A percentile compares a stretch with the other conserved stretches of the same genome.
Conservation (phyloP, 2,113 vertebrate species). For the Nettapus auritus region DNA sequence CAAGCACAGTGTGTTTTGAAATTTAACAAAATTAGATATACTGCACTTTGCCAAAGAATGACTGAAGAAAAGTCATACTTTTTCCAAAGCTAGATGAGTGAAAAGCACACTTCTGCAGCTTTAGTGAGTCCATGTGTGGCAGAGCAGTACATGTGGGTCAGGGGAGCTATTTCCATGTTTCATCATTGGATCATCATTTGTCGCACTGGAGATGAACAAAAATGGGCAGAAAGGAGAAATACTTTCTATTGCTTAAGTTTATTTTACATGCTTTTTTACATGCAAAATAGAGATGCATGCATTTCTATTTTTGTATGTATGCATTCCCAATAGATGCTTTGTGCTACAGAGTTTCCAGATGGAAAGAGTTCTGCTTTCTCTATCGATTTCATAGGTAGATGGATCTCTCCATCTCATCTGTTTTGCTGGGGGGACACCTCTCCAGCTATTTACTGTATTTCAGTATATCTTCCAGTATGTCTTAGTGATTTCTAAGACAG, state of each 20-base stretch:
- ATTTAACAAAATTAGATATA: slow-evolving; percentile 71
- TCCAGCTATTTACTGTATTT: not conserved
- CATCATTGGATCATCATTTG: not conserved
- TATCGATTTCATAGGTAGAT: not conserved
- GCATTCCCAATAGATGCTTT: not conserved
- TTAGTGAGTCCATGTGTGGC: not conserved
- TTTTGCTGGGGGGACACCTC: not conserved
- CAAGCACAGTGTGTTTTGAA: slow-evolving; percentile 70
- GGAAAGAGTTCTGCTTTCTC: not conserved
- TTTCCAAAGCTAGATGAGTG: not conserved
- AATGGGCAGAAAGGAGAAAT: not conserved
- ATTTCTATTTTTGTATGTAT: not conserved
- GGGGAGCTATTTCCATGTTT: not conserved
- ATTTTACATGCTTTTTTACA: not conserved
- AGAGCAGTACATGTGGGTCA: not conserved
- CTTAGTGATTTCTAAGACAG: not conserved
- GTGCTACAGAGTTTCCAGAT: not conserved
- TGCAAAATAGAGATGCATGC: not conserved
- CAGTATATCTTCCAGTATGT: not conserved
- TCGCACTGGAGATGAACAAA: not conserved
- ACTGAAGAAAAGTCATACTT: slow-evolving; percentile 32
- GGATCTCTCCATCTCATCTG: not conserved
- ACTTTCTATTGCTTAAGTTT: not conserved
- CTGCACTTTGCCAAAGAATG: slow-evolving; percentile 52
- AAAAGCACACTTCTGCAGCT: not conserved